Percentiles rank a stretch among this genome's conserved stretches.
Conservation (phyloP, 2,113 vertebrate genomes). For the Lathamus discolor region DNA sequence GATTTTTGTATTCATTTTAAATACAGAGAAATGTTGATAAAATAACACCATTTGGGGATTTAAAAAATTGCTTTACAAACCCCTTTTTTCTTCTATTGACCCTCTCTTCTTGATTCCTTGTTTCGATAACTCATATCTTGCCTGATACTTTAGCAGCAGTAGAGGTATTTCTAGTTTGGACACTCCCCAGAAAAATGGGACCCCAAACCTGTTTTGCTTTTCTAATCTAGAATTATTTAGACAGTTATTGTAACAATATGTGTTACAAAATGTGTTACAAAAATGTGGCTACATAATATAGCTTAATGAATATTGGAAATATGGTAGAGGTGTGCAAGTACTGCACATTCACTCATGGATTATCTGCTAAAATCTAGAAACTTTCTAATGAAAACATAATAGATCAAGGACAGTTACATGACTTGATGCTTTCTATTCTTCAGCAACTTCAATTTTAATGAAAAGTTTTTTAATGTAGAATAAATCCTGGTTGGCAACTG, state of each 20-base stretch:
- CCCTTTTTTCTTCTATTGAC: neutral
- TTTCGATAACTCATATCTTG: neutral
- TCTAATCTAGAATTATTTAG: neutral
- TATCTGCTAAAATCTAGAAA: neutral
- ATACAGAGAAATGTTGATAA: neutral
- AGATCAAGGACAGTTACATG: neutral
- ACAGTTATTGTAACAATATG: neutral
- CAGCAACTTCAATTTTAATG: neutral
- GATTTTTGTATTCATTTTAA: neutral
- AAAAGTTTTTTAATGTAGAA: neutral
- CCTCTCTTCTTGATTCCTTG: neutral
- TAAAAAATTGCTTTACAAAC: neutral
- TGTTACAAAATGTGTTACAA: too few relatives aligned
- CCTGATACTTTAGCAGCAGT: neutral
- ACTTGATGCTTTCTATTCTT: neutral
- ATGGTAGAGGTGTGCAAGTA: neutral
- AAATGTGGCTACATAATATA: neutral
- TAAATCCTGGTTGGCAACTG: neutral
- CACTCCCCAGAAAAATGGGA: neutral
- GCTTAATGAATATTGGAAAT: neutral
- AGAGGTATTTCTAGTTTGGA: neutral
- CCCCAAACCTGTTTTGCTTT: neutral
- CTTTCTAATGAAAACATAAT: neutral
- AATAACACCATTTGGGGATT: neutral
- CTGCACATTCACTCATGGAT: accelerated